Evolutionary conservation across 2,113 vertebrate genomes (phyloP).

Genomic region (Lampris incognitus): DNA sequence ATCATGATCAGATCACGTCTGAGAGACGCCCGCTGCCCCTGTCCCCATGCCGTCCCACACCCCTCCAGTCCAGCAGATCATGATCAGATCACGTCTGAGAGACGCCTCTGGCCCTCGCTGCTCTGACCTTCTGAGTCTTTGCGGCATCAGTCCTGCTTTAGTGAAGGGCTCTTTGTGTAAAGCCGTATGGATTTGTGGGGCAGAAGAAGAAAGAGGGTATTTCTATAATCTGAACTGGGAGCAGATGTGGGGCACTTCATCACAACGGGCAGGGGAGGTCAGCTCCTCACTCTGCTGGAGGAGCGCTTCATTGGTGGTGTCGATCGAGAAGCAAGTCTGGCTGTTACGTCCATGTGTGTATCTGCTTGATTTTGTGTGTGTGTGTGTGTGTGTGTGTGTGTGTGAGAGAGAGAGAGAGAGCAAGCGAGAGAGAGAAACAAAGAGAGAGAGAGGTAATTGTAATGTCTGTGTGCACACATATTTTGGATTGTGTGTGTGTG

Average conservation of each 20-base stretch:
- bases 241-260: slow-evolving; percentile 14
- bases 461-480: too few relatives aligned
- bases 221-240: slow-evolving; percentile 33
- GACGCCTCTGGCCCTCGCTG: background rate
- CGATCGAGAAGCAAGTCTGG: too few relatives aligned
- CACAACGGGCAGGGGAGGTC: background rate
- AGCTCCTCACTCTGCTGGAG: too few relatives aligned
- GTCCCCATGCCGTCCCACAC: too few relatives aligned
- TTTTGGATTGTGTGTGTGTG: too few relatives aligned
- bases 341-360: too few relatives aligned
- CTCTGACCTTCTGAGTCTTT: background rate
- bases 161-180: background rate
- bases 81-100: background rate
- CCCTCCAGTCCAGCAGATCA: background rate
- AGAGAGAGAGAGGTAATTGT: too few relatives aligned
- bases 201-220: slow-evolving; percentile 5
- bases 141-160: background rate
- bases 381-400: background rate
- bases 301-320: too few relatives aligned
- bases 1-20: too few relatives aligned
- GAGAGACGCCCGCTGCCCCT: too few relatives aligned
- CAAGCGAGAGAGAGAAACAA: too few relatives aligned
- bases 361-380: background rate
- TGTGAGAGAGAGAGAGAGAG: background rate
- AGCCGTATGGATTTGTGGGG: background rate